Conservation (phyloP, 2,113 vertebrate species). For the Aythya baeri region DNA sequence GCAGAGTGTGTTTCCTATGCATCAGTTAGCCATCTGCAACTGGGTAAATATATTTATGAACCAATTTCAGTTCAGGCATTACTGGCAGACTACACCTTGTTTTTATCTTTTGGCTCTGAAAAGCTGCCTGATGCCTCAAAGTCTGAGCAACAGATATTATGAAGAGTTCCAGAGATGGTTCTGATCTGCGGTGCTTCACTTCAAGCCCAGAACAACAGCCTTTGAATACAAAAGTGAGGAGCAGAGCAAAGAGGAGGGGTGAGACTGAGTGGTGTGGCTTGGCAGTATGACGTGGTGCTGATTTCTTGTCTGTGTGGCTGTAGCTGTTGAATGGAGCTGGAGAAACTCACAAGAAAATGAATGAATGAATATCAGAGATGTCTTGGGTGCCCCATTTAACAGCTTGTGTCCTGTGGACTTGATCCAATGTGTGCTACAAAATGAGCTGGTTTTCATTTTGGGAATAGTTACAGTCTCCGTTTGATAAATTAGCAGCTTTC, state of each 20-base stretch:
- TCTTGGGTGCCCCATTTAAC: background rate
- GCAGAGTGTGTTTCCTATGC: background rate
- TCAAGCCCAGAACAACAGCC: background rate
- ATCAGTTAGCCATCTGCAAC: background rate
- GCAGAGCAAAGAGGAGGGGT: background rate
- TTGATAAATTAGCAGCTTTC: background rate
- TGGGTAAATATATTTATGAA: background rate
- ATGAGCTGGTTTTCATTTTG: background rate
- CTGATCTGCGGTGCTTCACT: background rate
- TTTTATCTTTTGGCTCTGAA: background rate
- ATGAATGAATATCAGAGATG: background rate
- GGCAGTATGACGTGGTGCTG: accelerated
- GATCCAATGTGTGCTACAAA: background rate
- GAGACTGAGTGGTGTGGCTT: background rate
- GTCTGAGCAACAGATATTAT: background rate
- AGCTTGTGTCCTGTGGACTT: background rate
- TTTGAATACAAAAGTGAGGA: background rate
- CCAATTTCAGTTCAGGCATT: background rate
- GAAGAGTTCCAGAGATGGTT: background rate
- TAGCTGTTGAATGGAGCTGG: background rate
- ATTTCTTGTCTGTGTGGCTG: background rate
- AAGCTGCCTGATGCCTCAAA: background rate
- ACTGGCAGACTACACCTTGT: background rate
- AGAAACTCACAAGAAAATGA: background rate
- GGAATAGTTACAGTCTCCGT: background rate